phyloP scores from a whole-genome alignment of 2,888 invertebrate genomes.

The Lasioglossum villosulum region DNA sequence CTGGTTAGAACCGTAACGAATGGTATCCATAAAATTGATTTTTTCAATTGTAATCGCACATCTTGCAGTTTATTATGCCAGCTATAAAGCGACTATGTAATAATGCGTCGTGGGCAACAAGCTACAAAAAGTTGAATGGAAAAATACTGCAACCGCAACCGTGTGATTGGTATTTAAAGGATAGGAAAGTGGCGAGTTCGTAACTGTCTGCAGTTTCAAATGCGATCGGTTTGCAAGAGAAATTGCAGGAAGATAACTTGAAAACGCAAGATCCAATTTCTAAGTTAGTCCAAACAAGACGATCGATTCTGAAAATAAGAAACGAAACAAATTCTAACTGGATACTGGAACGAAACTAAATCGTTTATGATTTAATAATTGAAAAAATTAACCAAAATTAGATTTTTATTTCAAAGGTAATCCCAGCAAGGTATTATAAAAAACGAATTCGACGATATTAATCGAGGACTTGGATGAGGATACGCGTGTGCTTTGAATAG shows the following conservation, averaged over 20 bases:
- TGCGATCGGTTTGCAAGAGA: conserved; percentile 41
- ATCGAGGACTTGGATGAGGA: neutral
- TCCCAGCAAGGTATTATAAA: neutral
- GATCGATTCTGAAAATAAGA: neutral
- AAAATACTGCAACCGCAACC: conserved; percentile 30
- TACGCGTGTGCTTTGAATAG: neutral
- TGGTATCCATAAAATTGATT: neutral
- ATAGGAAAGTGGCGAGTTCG: conserved; percentile 37
- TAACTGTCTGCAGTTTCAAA: conserved; percentile 29
- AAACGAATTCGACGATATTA: neutral
- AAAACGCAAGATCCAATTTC: neutral
- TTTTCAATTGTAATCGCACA: neutral
- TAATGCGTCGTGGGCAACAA: conserved; percentile 37
- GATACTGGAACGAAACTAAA: neutral
- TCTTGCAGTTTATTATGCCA: neutral
- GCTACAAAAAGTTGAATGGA: conserved; percentile 28
- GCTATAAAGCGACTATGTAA: neutral
- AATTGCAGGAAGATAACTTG: conserved; percentile 27
- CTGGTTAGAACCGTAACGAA: neutral
- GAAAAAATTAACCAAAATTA: neutral
- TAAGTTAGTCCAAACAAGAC: neutral
- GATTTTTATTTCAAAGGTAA: neutral
- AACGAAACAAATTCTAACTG: neutral
- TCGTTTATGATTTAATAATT: neutral
- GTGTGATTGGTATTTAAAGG: conserved; percentile 44